Base-by-base conservation (phyloP, 2,797 vertebrate genomes). In the Argyrosomus regius region DNA sequence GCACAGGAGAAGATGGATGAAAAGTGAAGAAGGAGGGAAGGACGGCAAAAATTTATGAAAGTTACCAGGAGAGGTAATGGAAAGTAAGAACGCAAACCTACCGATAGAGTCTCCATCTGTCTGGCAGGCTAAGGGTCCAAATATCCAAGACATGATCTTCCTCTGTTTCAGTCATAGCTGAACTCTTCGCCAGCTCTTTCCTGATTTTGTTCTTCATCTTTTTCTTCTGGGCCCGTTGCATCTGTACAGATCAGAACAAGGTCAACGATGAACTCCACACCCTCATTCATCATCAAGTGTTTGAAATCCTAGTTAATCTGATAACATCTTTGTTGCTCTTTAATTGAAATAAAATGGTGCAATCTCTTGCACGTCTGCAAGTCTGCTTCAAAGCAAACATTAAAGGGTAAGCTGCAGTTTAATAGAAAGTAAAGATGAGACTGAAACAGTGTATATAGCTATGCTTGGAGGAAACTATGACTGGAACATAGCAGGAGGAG, bases 21-120 rank as follows among this genome's bases (percentile, higher is more conserved):
- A 28, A 52, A 22, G 46, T 17, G 2, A 70, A 18, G 48, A 61
- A 45, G 1, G 17, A 31, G 26, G 39, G 18, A 74, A 50, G 2
- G 6, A 65, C 12, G 18, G 52, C 3, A 43, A 31, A 50, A 71
- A 62, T 18, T 20, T 8, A 31, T 64, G 28, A 26, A 31, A 80
- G 18, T 4, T 20, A 50, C n/a, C 16, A 17, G 43, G 9, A 58
- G 7, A 71, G 1, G 52, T 39, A n/a, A 59, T 49, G 11, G 28
- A 46, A 46, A 12, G 41, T 9, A 64, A 63, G 26, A 63, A 57
- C 43, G 28, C 14, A 82, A 46, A 69, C 79, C 16, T 84, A 99
- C 98, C 98, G 96, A 91, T 99, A 99, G 66, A 99, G 96, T 81
- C 73, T 95, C 98, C 97, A 99, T 86, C 96, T 96, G 63, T 97